These are phyloP conservation scores for Protula sp. DNA, from an alignment of 2,888 invertebrate genomes.

Conservation along the genomic window DNA sequence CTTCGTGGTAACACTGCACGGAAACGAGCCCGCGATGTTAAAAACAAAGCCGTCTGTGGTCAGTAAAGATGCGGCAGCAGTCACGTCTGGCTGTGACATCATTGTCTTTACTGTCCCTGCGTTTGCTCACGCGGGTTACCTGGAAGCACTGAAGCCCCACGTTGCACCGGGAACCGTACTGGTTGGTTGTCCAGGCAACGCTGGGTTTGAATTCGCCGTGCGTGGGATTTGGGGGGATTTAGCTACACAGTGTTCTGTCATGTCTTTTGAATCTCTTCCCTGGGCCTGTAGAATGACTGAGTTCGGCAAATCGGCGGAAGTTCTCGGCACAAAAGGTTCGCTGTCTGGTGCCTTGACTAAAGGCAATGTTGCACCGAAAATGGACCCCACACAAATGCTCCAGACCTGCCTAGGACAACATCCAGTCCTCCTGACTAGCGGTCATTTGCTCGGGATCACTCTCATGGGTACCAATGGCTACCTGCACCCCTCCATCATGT, in stretches of 20 bases:
- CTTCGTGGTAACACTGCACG: slow-evolving; percentile 19
- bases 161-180: slow-evolving; percentile 29
- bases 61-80: slow-evolving; percentile 30
- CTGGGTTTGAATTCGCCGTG: slow-evolving; percentile 35
- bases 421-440: slow-evolving; percentile 23
- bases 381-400: slow-evolving; percentile 14
- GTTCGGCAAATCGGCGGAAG: slow-evolving; percentile 29
- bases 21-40: background rate
- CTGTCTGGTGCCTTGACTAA: slow-evolving; percentile 26
- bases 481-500: slow-evolving; percentile 35
- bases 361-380: slow-evolving; percentile 9
- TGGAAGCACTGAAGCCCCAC: slow-evolving; percentile 26
- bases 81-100: slow-evolving; percentile 27
- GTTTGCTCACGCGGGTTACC: slow-evolving; percentile 35
- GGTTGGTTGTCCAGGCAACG: slow-evolving; percentile 35
- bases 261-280: slow-evolving; percentile 33
- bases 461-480: slow-evolving; percentile 29
- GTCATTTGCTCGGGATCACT: slow-evolving; percentile 33
- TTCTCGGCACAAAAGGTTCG: slow-evolving; percentile 31
- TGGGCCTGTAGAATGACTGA: slow-evolving; percentile 37
- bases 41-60: slow-evolving; percentile 28
- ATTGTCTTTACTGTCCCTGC: slow-evolving; percentile 35
- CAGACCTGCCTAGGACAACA: slow-evolving; percentile 29
- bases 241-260: slow-evolving; percentile 24
- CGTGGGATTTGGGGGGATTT: slow-evolving; percentile 24